Evolutionary conservation across 2,888 invertebrate species (phyloP).

Genomic region (Habrosyne pyritoides): DNA sequence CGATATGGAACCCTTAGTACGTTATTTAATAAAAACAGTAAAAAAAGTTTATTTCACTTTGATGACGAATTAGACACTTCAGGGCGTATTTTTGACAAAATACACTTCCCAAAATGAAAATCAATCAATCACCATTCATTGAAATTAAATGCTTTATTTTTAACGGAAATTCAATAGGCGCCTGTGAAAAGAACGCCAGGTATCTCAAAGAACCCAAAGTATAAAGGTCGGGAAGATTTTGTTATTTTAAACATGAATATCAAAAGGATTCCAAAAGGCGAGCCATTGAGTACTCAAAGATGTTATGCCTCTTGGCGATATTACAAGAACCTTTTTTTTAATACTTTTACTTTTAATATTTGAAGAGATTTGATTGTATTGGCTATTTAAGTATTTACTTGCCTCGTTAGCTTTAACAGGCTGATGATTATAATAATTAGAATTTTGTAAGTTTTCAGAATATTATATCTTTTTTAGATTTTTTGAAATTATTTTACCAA

Average conservation of each 20-base stretch:
- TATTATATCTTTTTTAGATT: too few species aligned
- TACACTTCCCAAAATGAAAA: not conserved
- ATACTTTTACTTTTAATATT: not conserved
- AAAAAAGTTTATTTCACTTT: too few species aligned
- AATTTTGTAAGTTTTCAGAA: too few species aligned
- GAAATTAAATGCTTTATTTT: conserved; percentile 2
- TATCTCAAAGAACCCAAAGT: conserved; percentile 23
- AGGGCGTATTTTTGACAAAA: too few species aligned
- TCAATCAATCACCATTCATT: not conserved
- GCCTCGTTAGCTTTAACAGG: too few species aligned
- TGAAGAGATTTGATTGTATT: too few species aligned
- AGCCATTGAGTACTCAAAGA: conserved; percentile 23
- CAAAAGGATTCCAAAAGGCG: conserved; percentile 19
- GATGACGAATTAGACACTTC: too few species aligned
- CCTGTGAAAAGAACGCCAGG: not conserved
- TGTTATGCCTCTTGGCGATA: not conserved
- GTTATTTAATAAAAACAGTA: too few species aligned
- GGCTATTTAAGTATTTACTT: too few species aligned
- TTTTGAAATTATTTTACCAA: too few species aligned
- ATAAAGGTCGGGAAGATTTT: conserved; percentile 13
- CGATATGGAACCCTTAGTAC: too few species aligned
- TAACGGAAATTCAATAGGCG: not conserved
- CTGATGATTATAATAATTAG: too few species aligned
- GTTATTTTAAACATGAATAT: conserved; percentile 25
- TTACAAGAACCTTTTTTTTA: not conserved